Base-by-base conservation (phyloP, 1,140 invertebrate genomes). In the Rhagoletis zephyria region DNA sequence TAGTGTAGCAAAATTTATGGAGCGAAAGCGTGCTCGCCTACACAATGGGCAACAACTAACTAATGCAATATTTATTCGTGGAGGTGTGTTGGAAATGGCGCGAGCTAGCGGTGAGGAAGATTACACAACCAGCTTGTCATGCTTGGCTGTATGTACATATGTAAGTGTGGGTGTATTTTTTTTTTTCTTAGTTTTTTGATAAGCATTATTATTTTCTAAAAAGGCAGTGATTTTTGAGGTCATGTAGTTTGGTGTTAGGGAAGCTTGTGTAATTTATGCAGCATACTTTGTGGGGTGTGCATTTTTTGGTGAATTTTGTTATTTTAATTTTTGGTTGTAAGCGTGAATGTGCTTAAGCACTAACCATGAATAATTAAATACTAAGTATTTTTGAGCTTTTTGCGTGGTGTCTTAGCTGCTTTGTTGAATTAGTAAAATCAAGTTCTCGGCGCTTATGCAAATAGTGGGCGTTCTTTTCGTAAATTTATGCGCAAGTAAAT, bases 21-120 rank as follows among this genome's bases (percentile, higher is more conserved):
- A 74, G 67, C 42, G 14, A 74, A 74, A 74, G 14, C 67, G 67
- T 48, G 67, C 42, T 74, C 42, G 67, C 12, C 12, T n/a, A n/a
- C 40, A n/a, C 67, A 74, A 45, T 45, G 42, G 67, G 67, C 30
- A 30, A 30, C 30, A 30, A 30, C 30, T 42, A 3, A 2, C 67
- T 48, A n/a, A 65, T 30, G 4, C 40, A 67, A 40, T 3, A 42
- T n/a, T n/a, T n/a, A n/a, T 1, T 19, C 10, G 64, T 42, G 0
- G n/a, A 42, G 10, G 30, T 67, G 10, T 10, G 30, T 30, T 30
- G 19, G 61, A 16, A 14, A 4, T 16, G 16, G 2, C 12, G 12
- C 1, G 10, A 14, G 61, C 12, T 14, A 74, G 9, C 16, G 45
- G 30, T 4, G 67, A 5, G 45, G 42, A 42, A 6, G 42, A 42